phyloP scores from a whole-genome alignment of 2,797 vertebrate genomes.

The Mormyrus hasselquistii region DNA sequence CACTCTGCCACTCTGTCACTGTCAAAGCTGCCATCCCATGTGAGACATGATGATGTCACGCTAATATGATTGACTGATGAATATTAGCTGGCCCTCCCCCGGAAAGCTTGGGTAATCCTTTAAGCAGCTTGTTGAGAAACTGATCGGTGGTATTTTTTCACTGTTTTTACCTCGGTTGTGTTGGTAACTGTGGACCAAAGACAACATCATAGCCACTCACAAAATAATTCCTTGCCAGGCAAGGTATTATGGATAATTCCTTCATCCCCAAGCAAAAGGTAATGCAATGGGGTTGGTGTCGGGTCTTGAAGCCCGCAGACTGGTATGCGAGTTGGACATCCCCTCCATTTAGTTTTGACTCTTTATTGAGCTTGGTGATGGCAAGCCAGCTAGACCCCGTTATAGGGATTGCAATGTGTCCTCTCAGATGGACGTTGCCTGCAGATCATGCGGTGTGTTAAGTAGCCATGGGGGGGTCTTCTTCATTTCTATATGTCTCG shows the following conservation, averaged over 20 bases:
- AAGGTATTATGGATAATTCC: background rate
- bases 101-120: background rate
- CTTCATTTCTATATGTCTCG: constrained; percentile 33
- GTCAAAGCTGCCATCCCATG: background rate
- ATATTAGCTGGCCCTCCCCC: background rate
- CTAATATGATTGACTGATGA: background rate
- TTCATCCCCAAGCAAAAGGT: background rate
- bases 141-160: constrained; percentile 26
- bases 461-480: constrained; percentile 21
- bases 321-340: constrained; percentile 41
- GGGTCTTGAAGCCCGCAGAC: background rate
- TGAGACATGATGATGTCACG: background rate
- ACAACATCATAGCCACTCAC: background rate
- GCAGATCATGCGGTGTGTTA: constrained; percentile 23
- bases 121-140: constrained; percentile 8
- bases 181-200: background rate
- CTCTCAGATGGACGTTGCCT: background rate
- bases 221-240: background rate
- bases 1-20: constrained; percentile 11
- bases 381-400: constrained; percentile 15
- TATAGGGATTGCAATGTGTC: constrained; percentile 28
- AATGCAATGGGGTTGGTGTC: background rate
- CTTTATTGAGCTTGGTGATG: constrained; percentile 19
- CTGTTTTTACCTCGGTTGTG: background rate
- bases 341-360: constrained; percentile 24